phyloP scores from a whole-genome alignment of 1,140 invertebrate genomes.

The Diplogasteroides magnus region DNA sequence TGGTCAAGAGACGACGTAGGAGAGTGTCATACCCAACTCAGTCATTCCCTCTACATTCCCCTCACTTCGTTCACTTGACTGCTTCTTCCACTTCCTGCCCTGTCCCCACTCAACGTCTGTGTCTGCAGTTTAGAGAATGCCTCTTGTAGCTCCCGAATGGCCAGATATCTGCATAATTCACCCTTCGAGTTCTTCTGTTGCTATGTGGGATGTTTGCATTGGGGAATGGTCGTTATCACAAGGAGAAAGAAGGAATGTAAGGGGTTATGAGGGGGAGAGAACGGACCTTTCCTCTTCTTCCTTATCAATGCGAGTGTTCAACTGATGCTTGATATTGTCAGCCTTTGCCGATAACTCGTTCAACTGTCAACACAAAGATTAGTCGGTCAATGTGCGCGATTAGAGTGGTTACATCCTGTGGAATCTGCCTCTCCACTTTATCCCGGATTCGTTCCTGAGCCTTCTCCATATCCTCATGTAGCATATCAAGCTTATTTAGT shows the following conservation, averaged over 20 bases:
- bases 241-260: neutral
- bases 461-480: slow-evolving; percentile 47
- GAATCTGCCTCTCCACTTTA: slow-evolving; percentile 51
- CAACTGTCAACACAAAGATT: slow-evolving; percentile 28
- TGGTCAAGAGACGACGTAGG: too few species aligned
- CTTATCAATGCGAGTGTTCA: slow-evolving; percentile 47
- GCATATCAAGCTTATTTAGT: slow-evolving; percentile 41
- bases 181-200: neutral
- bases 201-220: too few species aligned
- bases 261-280: neutral
- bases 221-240: too few species aligned
- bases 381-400: neutral
- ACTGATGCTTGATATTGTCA: slow-evolving; percentile 46
- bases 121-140: slow-evolving; percentile 38
- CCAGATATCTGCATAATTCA: slow-evolving; percentile 38
- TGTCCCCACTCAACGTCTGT: slow-evolving; percentile 11
- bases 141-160: slow-evolving; percentile 50
- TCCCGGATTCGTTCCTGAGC: slow-evolving; percentile 45
- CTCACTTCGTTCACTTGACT: too few species aligned
- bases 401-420: slow-evolving; percentile 40
- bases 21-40: neutral
- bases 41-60: too few species aligned
- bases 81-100: neutral
- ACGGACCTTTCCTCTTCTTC: slow-evolving; percentile 47
- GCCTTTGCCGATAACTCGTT: slow-evolving; percentile 49